Conservation (phyloP, 2,888 invertebrate species). For the Coelinius sp. region DNA sequence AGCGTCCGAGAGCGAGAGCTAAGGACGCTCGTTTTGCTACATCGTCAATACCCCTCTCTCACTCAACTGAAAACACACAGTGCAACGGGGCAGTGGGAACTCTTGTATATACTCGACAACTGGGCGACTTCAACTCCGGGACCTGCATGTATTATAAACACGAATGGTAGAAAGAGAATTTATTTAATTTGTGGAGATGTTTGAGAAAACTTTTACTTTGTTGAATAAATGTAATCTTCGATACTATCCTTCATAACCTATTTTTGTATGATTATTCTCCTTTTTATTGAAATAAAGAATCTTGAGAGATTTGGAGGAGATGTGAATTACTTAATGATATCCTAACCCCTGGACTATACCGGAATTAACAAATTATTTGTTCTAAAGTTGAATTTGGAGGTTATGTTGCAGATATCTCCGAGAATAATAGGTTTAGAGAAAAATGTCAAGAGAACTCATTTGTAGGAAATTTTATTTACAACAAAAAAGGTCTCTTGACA, state of each 20-base stretch:
- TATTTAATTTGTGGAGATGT: background rate
- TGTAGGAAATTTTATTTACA: too few species aligned
- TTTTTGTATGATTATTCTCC: background rate
- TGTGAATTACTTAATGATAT: background rate
- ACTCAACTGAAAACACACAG: conserved; percentile 19
- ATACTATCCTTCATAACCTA: background rate
- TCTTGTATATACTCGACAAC: conserved; percentile 21
- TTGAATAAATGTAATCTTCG: background rate
- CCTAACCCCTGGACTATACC: too few species aligned
- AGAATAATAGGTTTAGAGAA: too few species aligned
- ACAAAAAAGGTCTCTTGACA: too few species aligned
- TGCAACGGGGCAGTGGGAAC: conserved; percentile 15
- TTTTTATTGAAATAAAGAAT: too few species aligned
- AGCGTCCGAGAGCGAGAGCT: conserved; percentile 61
- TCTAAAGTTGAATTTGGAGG: background rate
- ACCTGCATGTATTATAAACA: background rate
- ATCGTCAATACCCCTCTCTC: conserved; percentile 15
- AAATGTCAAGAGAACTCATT: too few species aligned
- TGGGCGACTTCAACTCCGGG: conserved; percentile 8
- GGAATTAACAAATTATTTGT: too few species aligned
- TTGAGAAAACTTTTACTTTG: background rate
- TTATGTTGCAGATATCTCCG: too few species aligned
- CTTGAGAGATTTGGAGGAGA: background rate
- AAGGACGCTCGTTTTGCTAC: conserved; percentile 57
- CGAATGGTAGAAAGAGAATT: background rate